Evolutionary conservation across 1,140 invertebrate species (phyloP), one percentile per base, ranked within the genome.

Genomic region (Drosophila ogumai): DNA sequence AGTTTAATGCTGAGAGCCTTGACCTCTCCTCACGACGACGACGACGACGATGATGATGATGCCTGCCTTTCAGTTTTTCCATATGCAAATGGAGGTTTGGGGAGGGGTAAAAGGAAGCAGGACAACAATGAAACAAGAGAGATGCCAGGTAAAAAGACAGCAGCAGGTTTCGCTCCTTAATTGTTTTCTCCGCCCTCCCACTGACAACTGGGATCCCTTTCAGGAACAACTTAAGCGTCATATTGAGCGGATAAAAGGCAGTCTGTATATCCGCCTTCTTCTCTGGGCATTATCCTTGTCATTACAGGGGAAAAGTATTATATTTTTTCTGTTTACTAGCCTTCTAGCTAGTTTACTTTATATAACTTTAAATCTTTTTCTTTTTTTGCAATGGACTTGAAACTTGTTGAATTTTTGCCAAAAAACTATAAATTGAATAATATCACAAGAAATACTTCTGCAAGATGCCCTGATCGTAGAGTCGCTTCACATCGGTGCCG

Each of bases 401-500:
- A 13, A 36, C 32, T 52, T 10, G 15, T 32, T 10, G 50, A 28
- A 15, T 15, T 57, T 44, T 3, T 12, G 38, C 40, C 5, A 19
- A 63, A 8, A n/a, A 40, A 69, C 4, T 3, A 19, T 8, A 41
- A 40, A 34, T 17, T 0, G 28, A 36, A 36, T 28, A 13, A 28
- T 13, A 34, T 75, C 59, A 91, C 34, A 75, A 56, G 40, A 92
- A 91, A 36, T 86, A 91, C 56, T 88, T 87, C 15, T 92, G 80
- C 19, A 95, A 90, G 86, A 95, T 93, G 25, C 97, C 97, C 56
- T 93, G 94, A 28, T 96, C 94, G 68, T 95, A 95, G 31, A 98
- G 81, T n/a, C 94, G 94, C 84, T 96, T 95, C 0, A 98, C 96
- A 93, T 99, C 98, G 40, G 95, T 95, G 13, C 98, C 98, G 47